Base-by-base conservation (phyloP, 2,797 vertebrate species). In the Malurus leucopterus region DNA sequence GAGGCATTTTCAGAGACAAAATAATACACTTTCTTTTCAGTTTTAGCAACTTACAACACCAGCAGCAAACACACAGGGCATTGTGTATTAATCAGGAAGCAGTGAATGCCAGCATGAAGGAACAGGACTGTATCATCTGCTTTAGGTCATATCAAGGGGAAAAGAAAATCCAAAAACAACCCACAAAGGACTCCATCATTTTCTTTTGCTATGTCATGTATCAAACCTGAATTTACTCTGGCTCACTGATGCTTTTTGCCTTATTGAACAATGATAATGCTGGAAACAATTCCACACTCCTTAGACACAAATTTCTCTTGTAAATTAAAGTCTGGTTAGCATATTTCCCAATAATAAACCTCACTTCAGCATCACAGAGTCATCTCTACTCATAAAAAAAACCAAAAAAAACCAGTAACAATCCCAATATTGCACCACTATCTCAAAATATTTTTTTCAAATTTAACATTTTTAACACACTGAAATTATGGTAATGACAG, bases 21-120 rank as follows among this genome's bases (percentile, higher is more conserved):
- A 32, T n/a, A 94, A 97, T 88, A 84, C 72, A 47, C 75, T 90
- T 95, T 93, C 70, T 89, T 94, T 93, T 92, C 69, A 88, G 20
- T 67, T 96, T 93, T 65, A 86, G 55, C 84, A 93, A 54, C 43
- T 84, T 75, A 71, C 58, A 86, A 67, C 74, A 89, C 73, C 19
- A 79, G 30, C 67, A 83, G 46, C 29, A 88, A 92, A 63, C 5
- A n/a, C 27, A 36, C 29, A 76, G 80, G 74, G 38, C 11, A 53
- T n/a, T 54, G 14, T 54, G 17, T 29, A 26, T 14, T 55, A 34
- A 75, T 30, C 19, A 47, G 49, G 36, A 74, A 89, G 26, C 13
- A 85, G 53, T 22, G 21, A 72, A 53, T n/a, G 36, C 59, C 90
- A 75, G 23, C 22, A 88, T 46, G 75, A 57, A 87, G 26, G 86